These are phyloP conservation scores for Eupithecia insigniata DNA, from an alignment of 2,888 invertebrate genomes.

Conservation along the genomic window DNA sequence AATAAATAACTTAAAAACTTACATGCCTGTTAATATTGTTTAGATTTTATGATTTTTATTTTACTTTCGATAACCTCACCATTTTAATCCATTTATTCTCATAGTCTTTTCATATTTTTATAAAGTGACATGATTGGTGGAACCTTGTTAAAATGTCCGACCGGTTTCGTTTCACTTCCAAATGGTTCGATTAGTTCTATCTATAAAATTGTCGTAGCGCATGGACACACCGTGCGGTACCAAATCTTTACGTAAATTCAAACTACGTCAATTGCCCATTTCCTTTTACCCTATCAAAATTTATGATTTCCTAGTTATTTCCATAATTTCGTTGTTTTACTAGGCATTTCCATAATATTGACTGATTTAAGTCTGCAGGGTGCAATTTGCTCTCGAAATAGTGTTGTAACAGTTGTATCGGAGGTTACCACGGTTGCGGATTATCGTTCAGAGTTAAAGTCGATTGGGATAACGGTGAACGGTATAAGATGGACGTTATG, in stretches of 20 bases:
- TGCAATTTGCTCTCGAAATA: conserved; percentile 31
- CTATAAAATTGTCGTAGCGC: background rate
- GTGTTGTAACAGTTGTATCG: conserved; percentile 22
- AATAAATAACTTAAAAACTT: no score
- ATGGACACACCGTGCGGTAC: background rate
- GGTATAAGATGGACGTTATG: background rate
- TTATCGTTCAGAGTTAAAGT: background rate
- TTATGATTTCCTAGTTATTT: conserved; percentile 21
- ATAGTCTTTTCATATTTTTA: no score
- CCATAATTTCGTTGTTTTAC: conserved; percentile 17
- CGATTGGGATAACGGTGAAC: background rate
- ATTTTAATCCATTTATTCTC: no score
- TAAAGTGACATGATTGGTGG: no score
- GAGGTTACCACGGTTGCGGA: conserved; percentile 3
- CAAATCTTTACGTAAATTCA: conserved; percentile 12
- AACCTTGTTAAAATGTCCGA: no score
- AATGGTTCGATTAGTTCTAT: no score
- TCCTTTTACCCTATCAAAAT: conserved; percentile 20
- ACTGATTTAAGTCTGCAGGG: conserved; percentile 24
- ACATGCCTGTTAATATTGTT: no score
- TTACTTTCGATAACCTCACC: no score
- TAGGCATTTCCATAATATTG: conserved; percentile 23
- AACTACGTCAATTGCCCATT: background rate
- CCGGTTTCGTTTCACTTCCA: no score
- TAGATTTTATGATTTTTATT: no score